Evolutionary conservation across 2,797 vertebrate species (phyloP).

Genomic region (Hydrolagus colliei): DNA sequence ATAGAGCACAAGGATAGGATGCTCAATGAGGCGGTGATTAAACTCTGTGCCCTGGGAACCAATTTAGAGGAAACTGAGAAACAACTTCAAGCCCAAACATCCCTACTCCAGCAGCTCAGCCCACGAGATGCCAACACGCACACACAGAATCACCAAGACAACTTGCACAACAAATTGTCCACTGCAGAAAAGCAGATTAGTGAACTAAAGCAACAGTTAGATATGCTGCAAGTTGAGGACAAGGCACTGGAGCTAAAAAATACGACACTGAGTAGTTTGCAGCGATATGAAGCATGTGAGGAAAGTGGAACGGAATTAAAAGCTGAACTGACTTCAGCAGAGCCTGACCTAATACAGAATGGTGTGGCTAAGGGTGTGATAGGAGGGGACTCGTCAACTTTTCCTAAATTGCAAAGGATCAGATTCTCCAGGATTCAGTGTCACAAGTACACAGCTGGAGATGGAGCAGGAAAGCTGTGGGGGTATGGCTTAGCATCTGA

Average conservation of each 20-base stretch:
- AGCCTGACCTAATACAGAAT: constrained; percentile 48
- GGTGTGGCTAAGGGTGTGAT: constrained; percentile 53
- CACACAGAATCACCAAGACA: constrained; percentile 56
- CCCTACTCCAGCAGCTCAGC: constrained; percentile 64
- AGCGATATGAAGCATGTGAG: constrained; percentile 35
- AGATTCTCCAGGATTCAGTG: constrained; percentile 88
- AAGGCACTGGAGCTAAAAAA: constrained; percentile 58
- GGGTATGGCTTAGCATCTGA: constrained; percentile 60
- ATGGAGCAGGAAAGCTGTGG: constrained; percentile 61
- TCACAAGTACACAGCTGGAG: constrained; percentile 75
- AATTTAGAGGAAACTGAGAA: constrained; percentile 80
- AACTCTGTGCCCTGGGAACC: constrained; percentile 74
- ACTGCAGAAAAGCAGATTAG: constrained; percentile 59
- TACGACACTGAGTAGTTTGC: constrained; percentile 37
- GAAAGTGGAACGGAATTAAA: constrained; percentile 38
- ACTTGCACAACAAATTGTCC: constrained; percentile 56
- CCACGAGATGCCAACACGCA: constrained; percentile 43
- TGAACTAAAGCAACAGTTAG: constrained; percentile 61
- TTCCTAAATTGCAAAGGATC: constrained; percentile 76
- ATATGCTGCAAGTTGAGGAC: constrained; percentile 57
- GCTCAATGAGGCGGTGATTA: constrained; percentile 78
- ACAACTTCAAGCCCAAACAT: constrained; percentile 73
- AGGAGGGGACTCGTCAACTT: constrained; percentile 51
- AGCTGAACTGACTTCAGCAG: constrained; percentile 41
- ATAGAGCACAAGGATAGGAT: constrained; percentile 78